Evolutionary conservation across 1,140 invertebrate species (phyloP), one percentile per base, ranked within the genome.

Genomic region (Calephelis virginiensis): DNA sequence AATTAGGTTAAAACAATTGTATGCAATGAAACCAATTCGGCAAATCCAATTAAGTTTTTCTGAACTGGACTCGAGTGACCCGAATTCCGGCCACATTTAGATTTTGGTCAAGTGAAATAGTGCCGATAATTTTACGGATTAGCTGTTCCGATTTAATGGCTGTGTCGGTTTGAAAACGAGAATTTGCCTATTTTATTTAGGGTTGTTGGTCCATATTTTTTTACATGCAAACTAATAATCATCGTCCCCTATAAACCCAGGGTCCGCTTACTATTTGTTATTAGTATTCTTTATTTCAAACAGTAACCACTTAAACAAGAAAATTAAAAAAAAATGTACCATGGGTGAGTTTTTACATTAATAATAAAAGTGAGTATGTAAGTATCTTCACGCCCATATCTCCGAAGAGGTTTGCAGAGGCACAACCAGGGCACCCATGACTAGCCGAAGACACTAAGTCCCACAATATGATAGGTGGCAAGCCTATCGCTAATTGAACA

Each of bases 31-130:
- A 38, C 37, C 17, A 59, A 59, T 59, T 59, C 28, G 5, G 17
- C 9, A 59, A 59, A 59, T 56, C 53, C 53, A 56, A 37, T 56
- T 56, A 12, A 56, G 53, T 56, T 56, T 56, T 56, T 10, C 17
- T 56, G 53, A 17, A 56, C 28, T 12, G 14, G 10, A 12, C 28
- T 37, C 53, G 10, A 56, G 28, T 56, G 53, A 56, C 53, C 53
- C 53, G 28, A 56, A 56, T 56, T 12, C 17, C 53, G 28, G 28
- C 53, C 53, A 56, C 53, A 56, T 59, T 59, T 59, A 59, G 53
- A 59, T 38, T 59, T 59, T 59, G 53, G 53, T 59, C 53, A 59
- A 28, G 53, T 59, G 53, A 59, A 59, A 17, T 59, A 59, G 53
- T 37, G 53, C 17, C 53, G 53, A 59, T 59, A 59, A 59, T 59